phyloP scores from a whole-genome alignment of 2,113 vertebrate species.

The Noctilio leporinus region DNA sequence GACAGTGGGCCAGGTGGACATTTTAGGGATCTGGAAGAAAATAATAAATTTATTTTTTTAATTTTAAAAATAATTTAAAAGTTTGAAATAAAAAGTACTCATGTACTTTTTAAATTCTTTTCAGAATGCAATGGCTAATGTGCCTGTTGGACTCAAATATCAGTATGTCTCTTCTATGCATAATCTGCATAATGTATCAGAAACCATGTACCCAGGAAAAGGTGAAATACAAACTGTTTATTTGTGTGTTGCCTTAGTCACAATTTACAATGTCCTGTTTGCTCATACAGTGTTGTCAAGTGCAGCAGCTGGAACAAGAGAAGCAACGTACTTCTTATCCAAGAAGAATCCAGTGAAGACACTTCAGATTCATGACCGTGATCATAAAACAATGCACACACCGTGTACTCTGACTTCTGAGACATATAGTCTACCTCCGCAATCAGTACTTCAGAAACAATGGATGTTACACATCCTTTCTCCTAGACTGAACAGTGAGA shows the following conservation, averaged over 20 bases:
- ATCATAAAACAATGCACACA: neutral
- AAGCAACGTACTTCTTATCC: constrained; percentile 66
- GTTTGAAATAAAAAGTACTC: too few species aligned
- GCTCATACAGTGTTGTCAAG: constrained; percentile 48
- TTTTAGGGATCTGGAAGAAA: neutral
- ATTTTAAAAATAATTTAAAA: too few species aligned
- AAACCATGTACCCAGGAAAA: neutral
- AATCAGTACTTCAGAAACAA: neutral
- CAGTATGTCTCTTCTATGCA: neutral
- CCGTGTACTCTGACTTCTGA: neutral
- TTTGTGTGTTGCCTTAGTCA: neutral
- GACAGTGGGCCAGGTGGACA: neutral
- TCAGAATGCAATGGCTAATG: neutral
- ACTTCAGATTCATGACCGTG: constrained; percentile 49
- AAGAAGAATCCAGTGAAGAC: constrained; percentile 73
- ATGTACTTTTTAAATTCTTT: neutral
- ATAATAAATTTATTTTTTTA: too few species aligned
- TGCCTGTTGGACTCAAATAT: neutral
- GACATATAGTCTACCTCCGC: neutral
- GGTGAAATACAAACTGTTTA: neutral
- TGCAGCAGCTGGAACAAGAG: constrained; percentile 64
- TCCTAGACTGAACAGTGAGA: neutral
- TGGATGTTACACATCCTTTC: neutral
- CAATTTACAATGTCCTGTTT: neutral
- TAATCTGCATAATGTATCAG: neutral